These are phyloP conservation scores for Latrodectus geometricus DNA, from an alignment of 1,140 invertebrate genomes.

Conservation along the genomic window DNA sequence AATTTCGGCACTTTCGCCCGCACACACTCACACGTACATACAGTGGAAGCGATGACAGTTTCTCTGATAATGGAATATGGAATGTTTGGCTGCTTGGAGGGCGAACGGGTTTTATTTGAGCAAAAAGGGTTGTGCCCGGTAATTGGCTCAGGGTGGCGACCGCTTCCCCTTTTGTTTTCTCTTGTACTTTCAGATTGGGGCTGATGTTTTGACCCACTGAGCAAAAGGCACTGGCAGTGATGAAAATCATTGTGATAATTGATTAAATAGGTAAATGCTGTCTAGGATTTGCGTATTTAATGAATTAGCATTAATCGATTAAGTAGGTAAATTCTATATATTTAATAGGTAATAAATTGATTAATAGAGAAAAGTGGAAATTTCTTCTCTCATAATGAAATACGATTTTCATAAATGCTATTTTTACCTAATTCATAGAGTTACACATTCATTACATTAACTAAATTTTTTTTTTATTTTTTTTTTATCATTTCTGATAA, in stretches of 20 bases:
- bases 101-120: constrained; percentile 14
- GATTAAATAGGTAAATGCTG: background rate
- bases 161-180: background rate
- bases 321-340: too few relatives aligned
- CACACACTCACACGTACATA: constrained; percentile 32
- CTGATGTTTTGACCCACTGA: background rate
- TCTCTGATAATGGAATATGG: constrained; percentile 47
- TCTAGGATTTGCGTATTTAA: background rate
- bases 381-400: too few relatives aligned
- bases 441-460: too few relatives aligned
- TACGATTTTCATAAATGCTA: too few relatives aligned
- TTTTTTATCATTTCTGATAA: too few relatives aligned
- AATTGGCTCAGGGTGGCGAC: background rate
- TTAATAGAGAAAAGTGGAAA: too few relatives aligned
- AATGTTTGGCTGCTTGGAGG: constrained; percentile 5
- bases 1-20: constrained; percentile 10
- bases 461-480: too few relatives aligned
- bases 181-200: background rate
- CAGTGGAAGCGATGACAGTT: constrained; percentile 19
- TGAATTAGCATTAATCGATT: background rate
- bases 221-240: background rate
- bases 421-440: too few relatives aligned
- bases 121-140: constrained; percentile 43
- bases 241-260: background rate
- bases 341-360: too few relatives aligned